Evolutionary conservation across 2,113 vertebrate species (phyloP), one percentile per base, ranked within the genome.

Genomic region (Sinocyclocheilus maitianheensis): DNA sequence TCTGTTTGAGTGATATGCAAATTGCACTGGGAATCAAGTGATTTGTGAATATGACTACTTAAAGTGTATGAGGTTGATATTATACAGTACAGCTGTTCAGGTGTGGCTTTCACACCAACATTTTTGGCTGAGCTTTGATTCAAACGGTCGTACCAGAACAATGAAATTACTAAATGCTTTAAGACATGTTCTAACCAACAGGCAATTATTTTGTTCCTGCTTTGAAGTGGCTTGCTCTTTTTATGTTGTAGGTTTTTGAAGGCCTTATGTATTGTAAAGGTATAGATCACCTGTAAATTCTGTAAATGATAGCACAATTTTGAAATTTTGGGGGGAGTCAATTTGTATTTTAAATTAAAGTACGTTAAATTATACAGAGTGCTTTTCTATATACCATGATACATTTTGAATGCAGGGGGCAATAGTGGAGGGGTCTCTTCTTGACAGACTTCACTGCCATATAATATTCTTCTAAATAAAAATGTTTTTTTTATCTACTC

Each of bases 1-100:
- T 81, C 62, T 30, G 51, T 81, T 69, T 69, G 7, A 51, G 16
- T 34, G 43, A 30, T 69, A 69, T 81, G 62, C 8, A 69, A 69
- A 67, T 69, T 67, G 43, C 16, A 22, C 62, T 67, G 18, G 62
- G 40, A 69, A 81, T 69, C 43, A 51, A 82, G 62, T 51, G 63
- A 34, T 69, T 24, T 51, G 62, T 18, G 24, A 1, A 65, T 1
- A 81, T 16, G 40, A 69, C 4, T 43, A 24, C 12, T n/a, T 81
- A 81, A 16, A 65, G 30, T 58, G 22, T 63, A 3, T 53, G 22
- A 63, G 34, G 58, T 40, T 80, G 77, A 74, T n/a, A 46, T 74
- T 6, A n/a, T 43, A 74, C 20, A 43, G 10, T n/a, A 20, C 5
- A 74, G 40, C 5, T 43, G 4, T 37, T 71, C n/a, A 55, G 76